Evolutionary conservation across 2,113 vertebrate species (phyloP).

Genomic region (Platanista minor): DNA sequence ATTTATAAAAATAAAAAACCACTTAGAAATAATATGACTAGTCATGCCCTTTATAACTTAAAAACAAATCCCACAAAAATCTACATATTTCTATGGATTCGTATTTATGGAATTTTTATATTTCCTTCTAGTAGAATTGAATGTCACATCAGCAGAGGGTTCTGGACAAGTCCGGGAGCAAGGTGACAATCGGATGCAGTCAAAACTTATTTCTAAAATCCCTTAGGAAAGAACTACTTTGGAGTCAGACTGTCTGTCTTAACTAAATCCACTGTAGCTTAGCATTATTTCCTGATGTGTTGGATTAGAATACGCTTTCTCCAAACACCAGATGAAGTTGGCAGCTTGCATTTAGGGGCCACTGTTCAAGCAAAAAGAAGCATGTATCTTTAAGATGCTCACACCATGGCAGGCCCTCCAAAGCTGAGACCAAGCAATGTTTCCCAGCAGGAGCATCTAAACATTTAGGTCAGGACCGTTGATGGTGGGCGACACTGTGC

Average conservation of each 20-base stretch:
- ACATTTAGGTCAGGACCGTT: neutral
- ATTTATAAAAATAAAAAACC: neutral
- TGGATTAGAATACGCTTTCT: too few relatives aligned
- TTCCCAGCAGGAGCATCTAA: neutral
- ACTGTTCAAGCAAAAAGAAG: neutral
- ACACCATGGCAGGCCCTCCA: neutral
- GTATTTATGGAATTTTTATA: neutral
- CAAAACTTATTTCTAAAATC: neutral
- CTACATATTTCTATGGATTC: neutral
- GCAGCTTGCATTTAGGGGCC: neutral
- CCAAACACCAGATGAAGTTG: neutral
- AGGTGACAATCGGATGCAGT: neutral
- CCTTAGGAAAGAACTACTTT: neutral
- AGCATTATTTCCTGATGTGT: neutral
- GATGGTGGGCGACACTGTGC: neutral
- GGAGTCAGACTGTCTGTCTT: neutral
- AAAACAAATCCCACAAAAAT: neutral
- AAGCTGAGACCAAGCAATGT: neutral
- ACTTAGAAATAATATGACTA: neutral
- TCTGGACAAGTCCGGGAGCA: neutral
- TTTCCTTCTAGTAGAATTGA: neutral
- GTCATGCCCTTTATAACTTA: neutral
- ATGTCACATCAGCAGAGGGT: neutral
- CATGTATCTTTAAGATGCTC: neutral
- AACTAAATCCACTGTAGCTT: neutral